Evolutionary conservation across 1,140 invertebrate species (phyloP).

Genomic region (Drepana arcuata): DNA sequence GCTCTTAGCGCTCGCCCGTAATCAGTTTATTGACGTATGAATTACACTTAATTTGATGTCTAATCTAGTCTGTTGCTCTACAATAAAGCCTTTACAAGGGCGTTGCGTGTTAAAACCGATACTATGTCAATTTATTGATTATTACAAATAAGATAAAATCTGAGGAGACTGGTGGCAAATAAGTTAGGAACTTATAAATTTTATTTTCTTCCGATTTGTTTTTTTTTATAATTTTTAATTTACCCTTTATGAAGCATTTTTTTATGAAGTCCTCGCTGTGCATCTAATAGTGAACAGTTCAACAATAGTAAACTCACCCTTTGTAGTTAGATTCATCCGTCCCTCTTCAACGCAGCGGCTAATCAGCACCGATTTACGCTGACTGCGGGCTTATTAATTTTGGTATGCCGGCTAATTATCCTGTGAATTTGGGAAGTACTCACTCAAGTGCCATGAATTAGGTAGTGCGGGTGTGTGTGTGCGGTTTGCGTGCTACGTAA

Average conservation of each 20-base stretch:
- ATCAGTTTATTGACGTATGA: conserved; percentile 21
- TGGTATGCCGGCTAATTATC: conserved; percentile 61
- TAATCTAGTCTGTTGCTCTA: no score
- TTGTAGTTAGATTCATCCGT: conserved; percentile 69
- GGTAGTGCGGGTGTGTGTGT: conserved; percentile 22
- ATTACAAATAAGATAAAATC: no score
- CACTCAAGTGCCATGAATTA: conserved; percentile 53
- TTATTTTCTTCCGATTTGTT: no score
- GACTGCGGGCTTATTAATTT: conserved; percentile 54
- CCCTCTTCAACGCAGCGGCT: conserved; percentile 46
- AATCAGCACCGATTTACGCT: conserved; percentile 51
- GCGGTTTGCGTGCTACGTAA: conserved; percentile 26
- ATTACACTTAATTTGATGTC: conserved; percentile 22
- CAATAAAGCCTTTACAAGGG: no score
- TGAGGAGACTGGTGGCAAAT: no score
- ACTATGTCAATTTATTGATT: no score
- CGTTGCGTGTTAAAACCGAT: no score
- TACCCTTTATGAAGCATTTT: no score
- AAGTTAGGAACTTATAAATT: no score
- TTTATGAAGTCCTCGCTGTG: no score
- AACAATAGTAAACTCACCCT: conserved; percentile 46
- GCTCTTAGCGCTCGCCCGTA: conserved; percentile 4
- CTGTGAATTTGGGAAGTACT: conserved; percentile 58
- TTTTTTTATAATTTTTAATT: no score
- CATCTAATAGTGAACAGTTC: conserved; percentile 7